These are phyloP conservation scores for Drosophila biarmipes DNA, from an alignment of 1,140 invertebrate species.

Conservation along the genomic window DNA sequence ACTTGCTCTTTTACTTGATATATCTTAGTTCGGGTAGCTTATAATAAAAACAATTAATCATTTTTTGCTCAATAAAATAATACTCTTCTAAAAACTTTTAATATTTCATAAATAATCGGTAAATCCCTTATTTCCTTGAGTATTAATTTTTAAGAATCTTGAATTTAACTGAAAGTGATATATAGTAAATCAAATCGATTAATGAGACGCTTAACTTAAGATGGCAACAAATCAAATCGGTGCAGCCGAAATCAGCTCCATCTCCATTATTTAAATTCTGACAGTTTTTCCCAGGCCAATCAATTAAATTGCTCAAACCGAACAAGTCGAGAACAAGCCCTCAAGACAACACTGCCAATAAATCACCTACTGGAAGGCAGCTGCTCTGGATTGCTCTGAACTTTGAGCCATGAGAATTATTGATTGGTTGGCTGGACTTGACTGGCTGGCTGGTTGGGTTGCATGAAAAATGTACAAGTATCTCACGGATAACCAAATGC, in stretches of 20 bases:
- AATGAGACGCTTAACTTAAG: background rate
- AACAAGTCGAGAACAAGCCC: slow-evolving; percentile 62
- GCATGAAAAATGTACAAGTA: slow-evolving; percentile 63
- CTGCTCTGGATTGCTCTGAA: slow-evolving; percentile 48
- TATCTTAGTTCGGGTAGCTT: background rate
- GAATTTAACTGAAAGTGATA: slow-evolving; percentile 1
- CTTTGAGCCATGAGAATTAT: slow-evolving; percentile 51
- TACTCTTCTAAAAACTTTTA: background rate
- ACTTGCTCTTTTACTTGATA: background rate
- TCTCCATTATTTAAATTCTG: slow-evolving; percentile 25
- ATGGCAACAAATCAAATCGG: slow-evolving; percentile 3
- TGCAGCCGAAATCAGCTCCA: background rate
- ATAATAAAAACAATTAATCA: background rate
- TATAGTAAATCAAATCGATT: slow-evolving; percentile 1
- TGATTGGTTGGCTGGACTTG: slow-evolving; percentile 51
- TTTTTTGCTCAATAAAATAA: background rate
- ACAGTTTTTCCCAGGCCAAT: slow-evolving; percentile 82
- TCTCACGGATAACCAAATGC: slow-evolving; percentile 61
- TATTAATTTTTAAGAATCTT: background rate
- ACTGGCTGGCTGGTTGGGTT: slow-evolving; percentile 24
- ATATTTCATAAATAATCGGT: too few relatives aligned
- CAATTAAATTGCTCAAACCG: slow-evolving; percentile 65
- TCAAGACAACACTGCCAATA: slow-evolving; percentile 51
- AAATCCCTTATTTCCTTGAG: background rate
- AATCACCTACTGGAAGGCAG: slow-evolving; percentile 56